Percentiles rank a stretch among this genome's conserved stretches.
These are phyloP conservation scores for Thymelicus sylvestris DNA, from an alignment of 2,888 invertebrate species.

Conservation along the genomic window DNA sequence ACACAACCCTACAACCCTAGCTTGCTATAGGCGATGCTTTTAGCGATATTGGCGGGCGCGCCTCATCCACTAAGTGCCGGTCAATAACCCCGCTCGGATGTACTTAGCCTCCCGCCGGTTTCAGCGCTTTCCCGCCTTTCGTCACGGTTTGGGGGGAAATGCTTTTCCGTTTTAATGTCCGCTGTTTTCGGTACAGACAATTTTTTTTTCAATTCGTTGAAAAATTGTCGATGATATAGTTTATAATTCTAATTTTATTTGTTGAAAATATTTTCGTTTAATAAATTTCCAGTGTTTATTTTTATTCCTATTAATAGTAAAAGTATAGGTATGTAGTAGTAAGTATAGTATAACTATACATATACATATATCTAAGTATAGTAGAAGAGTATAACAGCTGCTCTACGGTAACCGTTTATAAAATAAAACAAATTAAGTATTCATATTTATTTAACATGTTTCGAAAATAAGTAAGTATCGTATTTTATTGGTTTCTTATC, in stretches of 20 bases:
- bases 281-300: too few relatives aligned
- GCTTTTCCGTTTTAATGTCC: conserved; percentile 15
- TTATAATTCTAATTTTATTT: too few relatives aligned
- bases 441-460: background rate
- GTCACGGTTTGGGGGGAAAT: conserved; percentile 23
- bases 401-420: too few relatives aligned
- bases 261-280: too few relatives aligned
- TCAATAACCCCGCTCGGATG: conserved; percentile 61
- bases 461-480: background rate
- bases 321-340: too few relatives aligned
- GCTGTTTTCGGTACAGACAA: conserved; percentile 19
- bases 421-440: background rate
- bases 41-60: conserved; percentile 67
- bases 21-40: conserved; percentile 63
- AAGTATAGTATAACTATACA: too few relatives aligned
- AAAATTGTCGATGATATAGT: too few relatives aligned
- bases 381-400: too few relatives aligned
- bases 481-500: conserved; percentile 12
- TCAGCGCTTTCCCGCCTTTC: conserved; percentile 41
- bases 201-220: conserved; percentile 1
- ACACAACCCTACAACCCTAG: conserved; percentile 22
- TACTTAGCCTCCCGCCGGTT: conserved; percentile 47
- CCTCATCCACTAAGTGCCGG: conserved; percentile 62
- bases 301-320: too few relatives aligned
- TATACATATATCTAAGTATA: too few relatives aligned